These are phyloP conservation scores for Lamellibrachia satsuma DNA, from an alignment of 2,888 invertebrate genomes.

Conservation along the genomic window DNA sequence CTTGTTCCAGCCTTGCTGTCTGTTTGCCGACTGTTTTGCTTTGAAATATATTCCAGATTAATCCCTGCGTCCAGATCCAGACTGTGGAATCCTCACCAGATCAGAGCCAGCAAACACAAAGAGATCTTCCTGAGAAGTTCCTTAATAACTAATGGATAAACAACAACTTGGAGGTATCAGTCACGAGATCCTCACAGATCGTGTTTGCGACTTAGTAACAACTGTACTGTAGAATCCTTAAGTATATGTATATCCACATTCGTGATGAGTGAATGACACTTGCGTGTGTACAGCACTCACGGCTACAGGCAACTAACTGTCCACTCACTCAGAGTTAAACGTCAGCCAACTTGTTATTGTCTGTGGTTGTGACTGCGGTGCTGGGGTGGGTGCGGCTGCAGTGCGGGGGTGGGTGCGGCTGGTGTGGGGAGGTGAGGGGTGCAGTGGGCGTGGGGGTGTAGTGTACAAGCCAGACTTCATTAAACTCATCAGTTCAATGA, in stretches of 20 bases:
- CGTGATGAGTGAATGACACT: not conserved
- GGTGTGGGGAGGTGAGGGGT: not conserved
- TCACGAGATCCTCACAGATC: not conserved
- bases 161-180: not conserved
- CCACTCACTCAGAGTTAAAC: not conserved
- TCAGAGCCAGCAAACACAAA: not conserved
- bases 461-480: not conserved
- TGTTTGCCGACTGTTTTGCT: not conserved
- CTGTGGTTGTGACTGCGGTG: not conserved
- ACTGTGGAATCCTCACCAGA: not conserved
- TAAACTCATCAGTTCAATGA: not conserved
- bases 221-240: not conserved
- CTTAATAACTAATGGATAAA: not conserved
- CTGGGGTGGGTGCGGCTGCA: not conserved
- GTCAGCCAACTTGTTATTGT: constrained; percentile 3
- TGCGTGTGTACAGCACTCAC: not conserved
- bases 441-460: not conserved
- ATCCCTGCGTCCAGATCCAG: not conserved
- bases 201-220: not conserved
- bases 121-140: not conserved
- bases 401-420: not conserved
- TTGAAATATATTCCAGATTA: not conserved
- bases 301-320: not conserved
- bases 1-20: not conserved
- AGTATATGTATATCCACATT: not conserved